Percentiles rank a stretch among this genome's conserved stretches.
phyloP scores from a whole-genome alignment of 30 jellyfish, hydroid and myxozoan genomes.

The Mastigias papua region DNA sequence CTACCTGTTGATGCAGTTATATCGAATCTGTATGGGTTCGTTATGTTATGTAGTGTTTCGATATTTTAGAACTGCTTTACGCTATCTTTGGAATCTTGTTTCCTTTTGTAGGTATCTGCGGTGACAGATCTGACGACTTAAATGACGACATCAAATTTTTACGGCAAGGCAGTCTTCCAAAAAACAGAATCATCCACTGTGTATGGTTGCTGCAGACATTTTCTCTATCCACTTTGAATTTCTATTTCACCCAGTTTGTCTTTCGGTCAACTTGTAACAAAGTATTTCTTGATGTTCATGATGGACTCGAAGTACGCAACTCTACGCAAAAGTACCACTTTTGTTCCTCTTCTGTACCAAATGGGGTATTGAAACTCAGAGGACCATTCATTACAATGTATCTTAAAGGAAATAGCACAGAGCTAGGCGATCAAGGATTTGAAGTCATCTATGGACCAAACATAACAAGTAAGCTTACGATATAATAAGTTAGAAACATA shows the following conservation, averaged over 20 bases:
- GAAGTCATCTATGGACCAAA: constrained; percentile 32
- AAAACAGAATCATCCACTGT: neutral
- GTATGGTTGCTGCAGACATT: constrained; percentile 57
- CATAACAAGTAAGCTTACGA: constrained; percentile 49
- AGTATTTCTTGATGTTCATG: neutral
- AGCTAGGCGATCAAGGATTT: constrained; percentile 37
- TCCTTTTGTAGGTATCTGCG: constrained; percentile 35
- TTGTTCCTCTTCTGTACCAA: constrained; percentile 17
- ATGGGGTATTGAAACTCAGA: constrained; percentile 3
- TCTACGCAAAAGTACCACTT: neutral
- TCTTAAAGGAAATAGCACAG: constrained; percentile 15
- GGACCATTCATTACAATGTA: constrained; percentile 60
- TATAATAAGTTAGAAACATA: too few species aligned
- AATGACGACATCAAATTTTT: constrained; percentile 15
- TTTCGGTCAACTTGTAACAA: neutral
- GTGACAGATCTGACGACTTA: constrained; percentile 8
- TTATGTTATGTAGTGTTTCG: neutral
- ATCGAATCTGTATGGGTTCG: too few species aligned
- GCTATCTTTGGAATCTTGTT: neutral
- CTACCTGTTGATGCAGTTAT: too few species aligned
- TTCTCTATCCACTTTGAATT: neutral
- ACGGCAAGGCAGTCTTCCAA: constrained; percentile 5
- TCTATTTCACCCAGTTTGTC: constrained; percentile 34
- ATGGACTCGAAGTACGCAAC: constrained; percentile 9
- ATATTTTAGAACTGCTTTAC: neutral